A percentile compares a stretch with the other conserved stretches of the same genome.
These are phyloP conservation scores for Watsonalla binaria DNA, from an alignment of 2,888 invertebrate species.

Conservation along the genomic window DNA sequence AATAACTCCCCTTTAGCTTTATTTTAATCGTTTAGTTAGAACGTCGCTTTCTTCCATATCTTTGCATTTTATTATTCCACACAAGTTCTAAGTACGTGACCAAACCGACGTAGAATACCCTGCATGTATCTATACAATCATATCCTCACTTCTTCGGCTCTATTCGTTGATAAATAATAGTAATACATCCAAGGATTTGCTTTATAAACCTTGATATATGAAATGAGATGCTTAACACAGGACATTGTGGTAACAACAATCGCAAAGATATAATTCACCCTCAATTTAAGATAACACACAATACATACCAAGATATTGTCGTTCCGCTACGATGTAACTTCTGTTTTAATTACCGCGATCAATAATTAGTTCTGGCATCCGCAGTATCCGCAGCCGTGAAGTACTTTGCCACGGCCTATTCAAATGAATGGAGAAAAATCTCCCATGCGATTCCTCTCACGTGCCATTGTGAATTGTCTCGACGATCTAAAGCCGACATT, in stretches of 20 bases:
- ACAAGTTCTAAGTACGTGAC: background rate
- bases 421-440: conserved; percentile 46
- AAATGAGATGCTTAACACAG: background rate
- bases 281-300: conserved; percentile 16
- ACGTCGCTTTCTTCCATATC: too few species aligned
- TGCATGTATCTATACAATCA: too few species aligned
- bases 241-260: background rate
- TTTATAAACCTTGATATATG: too few species aligned
- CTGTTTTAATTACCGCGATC: conserved; percentile 22
- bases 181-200: too few species aligned
- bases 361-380: conserved; percentile 31
- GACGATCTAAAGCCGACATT: conserved; percentile 52
- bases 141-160: too few species aligned
- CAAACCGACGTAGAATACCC: too few species aligned
- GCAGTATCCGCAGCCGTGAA: conserved; percentile 32
- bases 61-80: background rate
- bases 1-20: too few species aligned
- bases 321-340: conserved; percentile 20
- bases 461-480: conserved; percentile 70
- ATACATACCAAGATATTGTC: conserved; percentile 15
- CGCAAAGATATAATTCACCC: background rate
- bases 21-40: too few species aligned
- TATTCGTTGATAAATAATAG: too few species aligned
- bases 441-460: conserved; percentile 69
- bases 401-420: conserved; percentile 26